These are phyloP conservation scores for Timandra comae DNA, from an alignment of 2,888 invertebrate species.

Conservation along the genomic window DNA sequence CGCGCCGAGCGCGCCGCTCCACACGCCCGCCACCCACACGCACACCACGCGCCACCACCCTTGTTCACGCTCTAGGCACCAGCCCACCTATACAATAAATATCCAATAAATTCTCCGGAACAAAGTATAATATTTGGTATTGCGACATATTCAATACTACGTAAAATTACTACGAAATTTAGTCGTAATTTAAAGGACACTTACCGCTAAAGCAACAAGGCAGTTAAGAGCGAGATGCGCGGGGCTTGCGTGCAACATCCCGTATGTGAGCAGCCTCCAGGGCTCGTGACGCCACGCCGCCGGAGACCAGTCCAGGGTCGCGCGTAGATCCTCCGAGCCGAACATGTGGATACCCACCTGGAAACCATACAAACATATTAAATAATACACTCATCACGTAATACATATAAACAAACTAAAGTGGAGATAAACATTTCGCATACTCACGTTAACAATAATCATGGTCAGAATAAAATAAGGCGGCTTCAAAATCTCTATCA, in stretches of 20 bases:
- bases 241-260: constrained; percentile 85
- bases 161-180: no score
- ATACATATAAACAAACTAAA: no score
- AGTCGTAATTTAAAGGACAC: no score
- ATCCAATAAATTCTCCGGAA: no score
- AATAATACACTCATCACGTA: not conserved
- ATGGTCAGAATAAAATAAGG: constrained; percentile 62
- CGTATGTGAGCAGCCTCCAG: constrained; percentile 89
- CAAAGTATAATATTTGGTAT: no score
- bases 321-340: constrained; percentile 30
- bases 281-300: constrained; percentile 77
- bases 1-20: constrained; percentile 85
- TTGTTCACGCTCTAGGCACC: constrained; percentile 82
- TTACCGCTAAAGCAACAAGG: constrained; percentile 57
- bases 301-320: constrained; percentile 52
- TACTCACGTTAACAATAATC: constrained; percentile 59
- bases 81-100: constrained; percentile 59
- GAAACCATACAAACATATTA: not conserved
- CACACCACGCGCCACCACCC: constrained; percentile 81
- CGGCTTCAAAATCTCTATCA: constrained; percentile 48
- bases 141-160: no score
- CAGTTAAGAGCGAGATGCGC: constrained; percentile 86
- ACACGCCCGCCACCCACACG: constrained; percentile 85
- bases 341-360: constrained; percentile 46
- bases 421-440: not conserved